Conservation (phyloP, 2,797 vertebrate species). For the Mycteria americana region DNA sequence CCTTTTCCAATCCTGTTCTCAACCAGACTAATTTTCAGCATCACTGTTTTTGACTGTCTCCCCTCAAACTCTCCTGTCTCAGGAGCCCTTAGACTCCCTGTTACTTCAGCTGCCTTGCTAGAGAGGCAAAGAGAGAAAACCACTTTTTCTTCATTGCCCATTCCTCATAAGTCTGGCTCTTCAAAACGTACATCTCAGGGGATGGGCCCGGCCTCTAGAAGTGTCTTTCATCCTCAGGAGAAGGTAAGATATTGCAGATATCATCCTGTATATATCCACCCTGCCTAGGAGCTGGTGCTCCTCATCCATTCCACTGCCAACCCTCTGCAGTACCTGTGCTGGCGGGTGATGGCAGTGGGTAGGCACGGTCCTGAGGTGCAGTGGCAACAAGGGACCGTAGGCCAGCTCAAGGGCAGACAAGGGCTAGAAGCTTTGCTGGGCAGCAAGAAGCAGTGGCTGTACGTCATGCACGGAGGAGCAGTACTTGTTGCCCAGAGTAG, state of each 20-base stretch:
- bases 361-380: neutral
- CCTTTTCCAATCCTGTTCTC: neutral
- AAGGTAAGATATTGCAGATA: neutral
- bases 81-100: neutral
- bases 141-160: neutral
- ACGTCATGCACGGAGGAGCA: neutral
- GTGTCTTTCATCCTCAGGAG: neutral
- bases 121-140: neutral
- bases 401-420: neutral
- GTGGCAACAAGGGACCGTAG: neutral
- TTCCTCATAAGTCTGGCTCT: neutral
- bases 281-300: neutral
- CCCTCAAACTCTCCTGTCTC: neutral
- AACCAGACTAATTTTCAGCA: neutral
- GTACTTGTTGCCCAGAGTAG: neutral
- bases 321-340: neutral
- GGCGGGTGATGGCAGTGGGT: rapidly evolving
- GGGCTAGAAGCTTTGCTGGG: neutral
- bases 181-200: neutral
- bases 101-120: neutral
- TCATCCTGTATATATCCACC: neutral
- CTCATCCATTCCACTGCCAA: neutral
- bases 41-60: neutral
- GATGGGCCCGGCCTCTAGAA: neutral
- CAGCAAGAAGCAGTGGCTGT: neutral